Percentiles rank a stretch among this genome's conserved stretches.
Conservation (phyloP, 2,113 vertebrate genomes). For the Gallinago undulata region DNA sequence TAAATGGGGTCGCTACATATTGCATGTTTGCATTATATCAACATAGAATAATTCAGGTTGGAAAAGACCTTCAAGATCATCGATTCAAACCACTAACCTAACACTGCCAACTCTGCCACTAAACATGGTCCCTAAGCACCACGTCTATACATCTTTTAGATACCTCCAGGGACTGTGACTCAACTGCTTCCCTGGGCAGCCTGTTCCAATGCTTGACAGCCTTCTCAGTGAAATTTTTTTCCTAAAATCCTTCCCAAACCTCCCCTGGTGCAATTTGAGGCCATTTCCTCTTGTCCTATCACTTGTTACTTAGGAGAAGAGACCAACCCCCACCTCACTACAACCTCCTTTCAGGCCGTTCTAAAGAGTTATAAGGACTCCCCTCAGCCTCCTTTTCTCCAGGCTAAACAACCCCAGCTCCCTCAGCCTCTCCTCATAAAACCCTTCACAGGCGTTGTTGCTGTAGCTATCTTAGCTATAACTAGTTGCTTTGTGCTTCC, state of each 20-base stretch:
- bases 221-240: neutral
- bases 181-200: neutral
- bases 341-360: too few relatives aligned
- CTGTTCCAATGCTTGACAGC: neutral
- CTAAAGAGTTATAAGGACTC: neutral
- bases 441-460: neutral
- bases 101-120: neutral
- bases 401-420: neutral
- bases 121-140: neutral
- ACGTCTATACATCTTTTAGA: neutral
- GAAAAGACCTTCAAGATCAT: neutral
- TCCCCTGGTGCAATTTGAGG: neutral
- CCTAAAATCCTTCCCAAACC: neutral
- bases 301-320: neutral
- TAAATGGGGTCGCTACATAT: neutral
- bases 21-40: neutral
- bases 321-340: rapidly evolving
- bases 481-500: neutral
- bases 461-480: neutral
- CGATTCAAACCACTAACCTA: rapidly evolving
- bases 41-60: neutral
- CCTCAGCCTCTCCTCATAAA: neutral
- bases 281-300: neutral
- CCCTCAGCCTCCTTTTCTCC: neutral
- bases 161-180: neutral